Conservation (phyloP, 2,888 invertebrate genomes). For the Erebia ligea region DNA sequence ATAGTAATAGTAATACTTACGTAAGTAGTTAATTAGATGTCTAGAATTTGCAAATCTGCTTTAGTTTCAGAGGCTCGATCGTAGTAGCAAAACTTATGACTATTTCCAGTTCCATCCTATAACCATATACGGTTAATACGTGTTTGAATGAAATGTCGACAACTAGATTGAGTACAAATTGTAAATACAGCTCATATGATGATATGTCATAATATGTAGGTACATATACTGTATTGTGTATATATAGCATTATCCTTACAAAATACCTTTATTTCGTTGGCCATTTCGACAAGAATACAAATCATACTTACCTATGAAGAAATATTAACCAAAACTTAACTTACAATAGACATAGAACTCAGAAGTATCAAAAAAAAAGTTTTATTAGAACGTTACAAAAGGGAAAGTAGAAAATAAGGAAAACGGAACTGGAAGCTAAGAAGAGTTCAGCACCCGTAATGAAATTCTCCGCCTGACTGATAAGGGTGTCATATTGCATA, state of each 20-base stretch:
- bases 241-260: not conserved
- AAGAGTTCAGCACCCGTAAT: conserved; percentile 32
- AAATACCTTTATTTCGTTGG: not conserved
- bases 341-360: too few relatives aligned
- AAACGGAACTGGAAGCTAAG: conserved; percentile 34
- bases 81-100: not conserved
- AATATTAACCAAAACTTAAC: not conserved
- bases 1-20: too few relatives aligned
- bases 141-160: not conserved
- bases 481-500: conserved; percentile 32
- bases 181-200: not conserved
- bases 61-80: not conserved
- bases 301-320: too few relatives aligned
- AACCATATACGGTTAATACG: not conserved
- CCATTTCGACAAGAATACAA: too few relatives aligned
- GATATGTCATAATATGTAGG: too few relatives aligned
- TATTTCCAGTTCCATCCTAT: not conserved
- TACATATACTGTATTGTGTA: too few relatives aligned
- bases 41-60: not conserved
- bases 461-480: conserved; percentile 34
- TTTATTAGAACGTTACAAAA: not conserved
- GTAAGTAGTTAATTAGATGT: too few relatives aligned
- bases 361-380: not conserved
- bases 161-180: not conserved
- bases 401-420: conserved; percentile 25